Conservation (phyloP, 1,140 invertebrate species). For the Bombus confusus region DNA sequence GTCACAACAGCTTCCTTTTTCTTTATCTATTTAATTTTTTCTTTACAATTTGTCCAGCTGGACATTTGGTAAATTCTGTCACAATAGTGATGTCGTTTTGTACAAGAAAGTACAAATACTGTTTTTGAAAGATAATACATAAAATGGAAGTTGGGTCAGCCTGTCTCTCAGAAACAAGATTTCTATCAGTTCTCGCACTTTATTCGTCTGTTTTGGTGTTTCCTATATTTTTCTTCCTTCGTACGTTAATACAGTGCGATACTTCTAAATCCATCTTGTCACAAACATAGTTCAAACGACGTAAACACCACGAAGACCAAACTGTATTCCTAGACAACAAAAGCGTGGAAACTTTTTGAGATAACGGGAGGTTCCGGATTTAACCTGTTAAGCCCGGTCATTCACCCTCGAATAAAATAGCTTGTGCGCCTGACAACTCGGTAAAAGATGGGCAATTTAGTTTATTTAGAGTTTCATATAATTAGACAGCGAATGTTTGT, state of each 20-base stretch:
- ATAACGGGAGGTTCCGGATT: background rate
- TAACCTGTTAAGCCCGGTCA: background rate
- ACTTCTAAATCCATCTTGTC: background rate
- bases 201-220: background rate
- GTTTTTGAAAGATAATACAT: background rate
- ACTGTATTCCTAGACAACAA: background rate
- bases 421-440: background rate
- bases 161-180: background rate
- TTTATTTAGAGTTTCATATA: background rate
- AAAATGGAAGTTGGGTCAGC: background rate
- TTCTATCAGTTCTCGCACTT: background rate
- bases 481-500: background rate
- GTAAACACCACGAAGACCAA: background rate
- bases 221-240: background rate
- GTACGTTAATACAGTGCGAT: background rate
- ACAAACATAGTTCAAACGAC: background rate
- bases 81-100: background rate
- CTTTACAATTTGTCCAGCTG: no score
- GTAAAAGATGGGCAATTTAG: background rate
- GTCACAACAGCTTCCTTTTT: no score
- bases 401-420: background rate
- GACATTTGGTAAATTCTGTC: no score
- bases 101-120: no score
- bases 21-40: no score
- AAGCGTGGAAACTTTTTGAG: background rate